Base-by-base conservation (phyloP, 1,140 invertebrate genomes). In the Drosophila setifemur region DNA sequence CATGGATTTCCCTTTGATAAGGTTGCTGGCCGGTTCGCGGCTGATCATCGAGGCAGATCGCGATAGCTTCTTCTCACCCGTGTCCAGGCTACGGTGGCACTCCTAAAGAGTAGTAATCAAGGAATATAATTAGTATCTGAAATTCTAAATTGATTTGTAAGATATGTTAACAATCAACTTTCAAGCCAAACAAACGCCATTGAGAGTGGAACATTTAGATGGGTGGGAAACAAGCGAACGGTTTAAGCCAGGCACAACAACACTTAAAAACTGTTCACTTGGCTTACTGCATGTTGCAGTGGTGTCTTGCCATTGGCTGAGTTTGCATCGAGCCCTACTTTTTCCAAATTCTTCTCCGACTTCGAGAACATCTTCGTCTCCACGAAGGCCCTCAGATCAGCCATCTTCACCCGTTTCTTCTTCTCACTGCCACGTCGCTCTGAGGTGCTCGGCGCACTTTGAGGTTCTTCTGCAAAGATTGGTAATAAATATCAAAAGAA, bases 1-100 rank as follows among this genome's bases (percentile, higher is more conserved):
- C 96, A 98, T 97, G 92, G 96, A 97, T 91, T 97, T 98, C 40
- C 97, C 97, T 93, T 97, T 97, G 37, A 97, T 95, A 23, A 98
- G 91, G 90, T 95, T 96, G 53, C 94, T 94, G 1, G 93, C 90
- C 7, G 89, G 88, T 14, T 87, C 79, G 11, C 85, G 90, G 48
- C 92, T 94, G 8, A 93, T 91, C 49, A 94, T 92, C 0, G 95
- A 94, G 31, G 92, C 92, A n/a, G 93, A 94, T 40, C 94, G 91
- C 1, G 93, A 92, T 49, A 95, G 89, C 70, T 92, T 93, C 64
- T 93, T 94, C 47, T 96, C 95, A 1, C 94, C 94, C 1, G 95
- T 95, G 66, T 96, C 95, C 19, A 96, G 91, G 89, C 95, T 96
- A 73, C 95, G 92, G 83, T 95, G 95, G 71, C 94, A 95, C 69